Percentiles rank a stretch among this genome's conserved stretches.
Conservation (phyloP, 2,113 vertebrate genomes). For the Entomyzon cyanotis region DNA sequence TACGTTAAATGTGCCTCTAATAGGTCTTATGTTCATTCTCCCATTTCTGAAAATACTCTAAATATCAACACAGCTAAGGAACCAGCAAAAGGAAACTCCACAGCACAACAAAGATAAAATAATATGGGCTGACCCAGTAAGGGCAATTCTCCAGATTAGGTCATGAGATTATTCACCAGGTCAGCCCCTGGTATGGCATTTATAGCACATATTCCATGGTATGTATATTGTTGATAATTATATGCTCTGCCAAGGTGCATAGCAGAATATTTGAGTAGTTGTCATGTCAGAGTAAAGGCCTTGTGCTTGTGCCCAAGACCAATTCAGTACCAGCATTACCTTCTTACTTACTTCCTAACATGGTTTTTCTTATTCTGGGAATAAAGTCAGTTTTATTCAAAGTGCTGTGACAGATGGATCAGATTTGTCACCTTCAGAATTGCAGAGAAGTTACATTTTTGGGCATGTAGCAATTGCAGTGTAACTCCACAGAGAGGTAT, state of each 20-base stretch:
- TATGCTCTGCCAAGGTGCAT: background rate
- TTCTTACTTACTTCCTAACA: background rate
- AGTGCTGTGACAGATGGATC: background rate
- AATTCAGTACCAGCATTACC: background rate
- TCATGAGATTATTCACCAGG: background rate
- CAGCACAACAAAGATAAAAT: background rate
- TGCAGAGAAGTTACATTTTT: background rate
- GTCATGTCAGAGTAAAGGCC: background rate
- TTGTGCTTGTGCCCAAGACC: background rate
- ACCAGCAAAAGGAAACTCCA: background rate
- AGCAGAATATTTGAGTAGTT: background rate
- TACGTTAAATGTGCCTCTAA: background rate
- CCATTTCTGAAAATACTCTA: background rate
- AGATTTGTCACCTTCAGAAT: background rate
- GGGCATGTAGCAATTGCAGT: background rate
- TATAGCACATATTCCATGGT: background rate
- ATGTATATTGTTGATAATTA: background rate
- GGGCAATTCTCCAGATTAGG: background rate
- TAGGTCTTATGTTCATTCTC: background rate
- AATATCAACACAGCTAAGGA: background rate
- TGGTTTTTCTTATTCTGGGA: background rate
- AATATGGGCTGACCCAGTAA: background rate
- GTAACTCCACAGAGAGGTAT: background rate
- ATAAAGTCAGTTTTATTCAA: background rate
- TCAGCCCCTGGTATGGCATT: background rate